These are phyloP conservation scores for Empidonax traillii DNA, from an alignment of 2,113 vertebrate genomes.

Conservation along the genomic window DNA sequence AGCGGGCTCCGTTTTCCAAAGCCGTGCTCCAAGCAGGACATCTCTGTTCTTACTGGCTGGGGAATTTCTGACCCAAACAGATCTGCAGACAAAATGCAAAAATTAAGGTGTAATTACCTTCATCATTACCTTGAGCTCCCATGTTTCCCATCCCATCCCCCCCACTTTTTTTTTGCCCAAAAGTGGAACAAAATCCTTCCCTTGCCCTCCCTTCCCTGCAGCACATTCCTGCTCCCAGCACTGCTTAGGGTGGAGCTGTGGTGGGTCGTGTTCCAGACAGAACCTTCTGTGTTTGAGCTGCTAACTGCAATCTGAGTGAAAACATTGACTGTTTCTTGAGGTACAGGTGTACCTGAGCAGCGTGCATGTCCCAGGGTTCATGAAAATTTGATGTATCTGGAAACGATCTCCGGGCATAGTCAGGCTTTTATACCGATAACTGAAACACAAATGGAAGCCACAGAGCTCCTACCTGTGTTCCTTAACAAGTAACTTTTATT, in stretches of 20 bases:
- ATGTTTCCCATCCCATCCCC: neutral
- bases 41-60: neutral
- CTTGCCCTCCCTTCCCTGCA: neutral
- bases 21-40: neutral
- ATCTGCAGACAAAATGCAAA: neutral
- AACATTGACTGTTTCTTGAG: neutral
- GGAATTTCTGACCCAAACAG: neutral
- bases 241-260: neutral
- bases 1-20: neutral
- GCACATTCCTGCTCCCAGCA: neutral
- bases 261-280: neutral
- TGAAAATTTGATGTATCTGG: neutral
- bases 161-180: neutral
- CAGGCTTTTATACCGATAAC: neutral
- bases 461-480: neutral
- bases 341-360: neutral
- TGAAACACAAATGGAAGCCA: neutral
- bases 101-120: neutral
- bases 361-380: fast-evolving
- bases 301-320: neutral
- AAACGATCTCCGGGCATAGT: neutral
- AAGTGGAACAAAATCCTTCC: neutral
- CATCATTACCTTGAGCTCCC: neutral
- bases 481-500: neutral
- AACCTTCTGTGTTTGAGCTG: fast-evolving